phyloP scores from a whole-genome alignment of 2,113 vertebrate genomes.

The Pangasianodon gigas region DNA sequence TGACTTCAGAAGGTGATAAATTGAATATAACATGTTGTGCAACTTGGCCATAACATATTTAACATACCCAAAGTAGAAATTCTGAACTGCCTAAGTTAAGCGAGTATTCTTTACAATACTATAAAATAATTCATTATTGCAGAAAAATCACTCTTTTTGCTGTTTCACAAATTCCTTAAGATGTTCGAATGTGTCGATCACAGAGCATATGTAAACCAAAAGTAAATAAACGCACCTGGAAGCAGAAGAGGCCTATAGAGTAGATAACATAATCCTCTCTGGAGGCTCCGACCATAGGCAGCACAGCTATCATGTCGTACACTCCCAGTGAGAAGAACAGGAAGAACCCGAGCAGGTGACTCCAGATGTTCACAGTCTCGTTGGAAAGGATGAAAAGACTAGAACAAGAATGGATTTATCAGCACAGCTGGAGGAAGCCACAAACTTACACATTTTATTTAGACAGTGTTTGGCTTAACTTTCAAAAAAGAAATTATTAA shows the following conservation, averaged over 20 bases:
- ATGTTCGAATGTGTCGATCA: background rate
- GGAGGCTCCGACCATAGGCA: constrained; percentile 85
- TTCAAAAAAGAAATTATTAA: background rate
- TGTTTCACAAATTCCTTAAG: background rate
- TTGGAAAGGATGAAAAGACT: constrained; percentile 97
- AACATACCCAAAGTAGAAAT: background rate
- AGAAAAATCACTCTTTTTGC: background rate
- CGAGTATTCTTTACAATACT: background rate
- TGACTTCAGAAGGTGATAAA: constrained; percentile 22
- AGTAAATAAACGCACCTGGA: constrained; percentile 78
- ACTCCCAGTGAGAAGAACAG: constrained; percentile 91
- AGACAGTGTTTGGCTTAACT: background rate
- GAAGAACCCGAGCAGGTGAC: constrained; percentile 92
- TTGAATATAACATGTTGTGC: constrained; percentile 17
- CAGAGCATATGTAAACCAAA: background rate
- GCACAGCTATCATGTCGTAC: constrained; percentile 84
- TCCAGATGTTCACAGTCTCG: constrained; percentile 98
- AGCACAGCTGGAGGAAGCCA: background rate
- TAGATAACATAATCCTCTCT: constrained; percentile 96
- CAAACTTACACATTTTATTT: background rate
- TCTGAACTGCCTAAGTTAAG: background rate
- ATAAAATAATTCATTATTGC: background rate
- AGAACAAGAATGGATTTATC: constrained; percentile 33
- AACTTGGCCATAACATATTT: constrained; percentile 5
- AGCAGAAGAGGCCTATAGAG: constrained; percentile 92